Conservation (phyloP, 2,797 vertebrate genomes). For the Sebastes nivosus region DNA sequence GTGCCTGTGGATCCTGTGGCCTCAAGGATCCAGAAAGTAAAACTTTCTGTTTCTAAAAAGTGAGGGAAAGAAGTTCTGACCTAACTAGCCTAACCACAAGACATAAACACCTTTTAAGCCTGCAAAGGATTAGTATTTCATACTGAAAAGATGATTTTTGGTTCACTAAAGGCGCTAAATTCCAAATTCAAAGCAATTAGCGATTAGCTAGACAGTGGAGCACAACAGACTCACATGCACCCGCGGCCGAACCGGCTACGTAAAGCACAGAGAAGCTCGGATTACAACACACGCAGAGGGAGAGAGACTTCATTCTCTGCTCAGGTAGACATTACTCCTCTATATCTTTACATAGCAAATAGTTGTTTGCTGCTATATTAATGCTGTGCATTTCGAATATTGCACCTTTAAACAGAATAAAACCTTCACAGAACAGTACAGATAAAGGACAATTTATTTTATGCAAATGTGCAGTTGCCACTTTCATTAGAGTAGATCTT, state of each 20-base stretch:
- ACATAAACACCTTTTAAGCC: fast-evolving
- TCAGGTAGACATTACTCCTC: not conserved
- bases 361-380: not conserved
- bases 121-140: not conserved
- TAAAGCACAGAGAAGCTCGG: too few relatives aligned
- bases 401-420: not conserved
- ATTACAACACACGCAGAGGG: too few relatives aligned
- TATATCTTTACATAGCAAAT: not conserved
- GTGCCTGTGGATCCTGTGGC: conserved; percentile 3
- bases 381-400: not conserved
- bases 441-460: not conserved
- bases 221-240: too few relatives aligned
- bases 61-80: not conserved
- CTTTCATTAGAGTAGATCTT: not conserved
- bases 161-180: not conserved
- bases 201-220: too few relatives aligned
- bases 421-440: not conserved
- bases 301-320: too few relatives aligned
- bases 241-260: too few relatives aligned
- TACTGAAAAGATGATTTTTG: not conserved
- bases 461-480: not conserved
- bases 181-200: not conserved
- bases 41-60: not conserved
- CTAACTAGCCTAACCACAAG: not conserved
- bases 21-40: not conserved